A percentile compares a stretch with the other conserved stretches of the same genome.
Conservation (phyloP, 37 sponge, comb jelly and placozoan species). For the Hormiphora californensis region DNA sequence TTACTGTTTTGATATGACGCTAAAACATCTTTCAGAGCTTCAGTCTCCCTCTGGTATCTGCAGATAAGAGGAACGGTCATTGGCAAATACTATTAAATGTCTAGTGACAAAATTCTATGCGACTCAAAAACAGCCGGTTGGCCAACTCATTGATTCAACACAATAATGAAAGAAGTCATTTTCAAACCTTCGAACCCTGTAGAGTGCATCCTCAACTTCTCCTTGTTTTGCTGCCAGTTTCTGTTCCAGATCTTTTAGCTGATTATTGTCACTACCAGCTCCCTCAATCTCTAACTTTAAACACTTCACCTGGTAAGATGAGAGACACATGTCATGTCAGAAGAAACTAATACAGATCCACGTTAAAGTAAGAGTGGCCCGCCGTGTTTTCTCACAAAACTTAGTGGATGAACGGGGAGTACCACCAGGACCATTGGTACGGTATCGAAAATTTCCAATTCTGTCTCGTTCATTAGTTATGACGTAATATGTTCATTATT, state of each 20-base stretch:
- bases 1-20: conserved; percentile 52
- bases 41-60: conserved; percentile 48
- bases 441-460: too few species aligned
- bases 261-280: conserved; percentile 43
- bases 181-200: conserved; percentile 14
- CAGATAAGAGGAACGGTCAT: background rate
- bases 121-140: background rate
- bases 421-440: too few species aligned
- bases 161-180: background rate
- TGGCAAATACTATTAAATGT: background rate
- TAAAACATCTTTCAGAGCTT: conserved; percentile 45
- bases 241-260: conserved; percentile 35
- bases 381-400: too few species aligned
- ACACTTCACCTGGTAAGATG: background rate
- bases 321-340: too few species aligned
- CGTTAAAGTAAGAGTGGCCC: too few species aligned
- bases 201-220: conserved; percentile 24
- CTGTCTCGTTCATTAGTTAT: too few species aligned
- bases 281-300: conserved; percentile 37
- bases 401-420: too few species aligned
- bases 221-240: conserved; percentile 30
- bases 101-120: background rate
- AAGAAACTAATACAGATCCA: too few species aligned
- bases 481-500: too few species aligned
- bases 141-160: too few species aligned